A percentile compares a stretch with the other conserved stretches of the same genome.
phyloP scores from a whole-genome alignment of 1,140 invertebrate species.

The Caligus rogercresseyi region DNA sequence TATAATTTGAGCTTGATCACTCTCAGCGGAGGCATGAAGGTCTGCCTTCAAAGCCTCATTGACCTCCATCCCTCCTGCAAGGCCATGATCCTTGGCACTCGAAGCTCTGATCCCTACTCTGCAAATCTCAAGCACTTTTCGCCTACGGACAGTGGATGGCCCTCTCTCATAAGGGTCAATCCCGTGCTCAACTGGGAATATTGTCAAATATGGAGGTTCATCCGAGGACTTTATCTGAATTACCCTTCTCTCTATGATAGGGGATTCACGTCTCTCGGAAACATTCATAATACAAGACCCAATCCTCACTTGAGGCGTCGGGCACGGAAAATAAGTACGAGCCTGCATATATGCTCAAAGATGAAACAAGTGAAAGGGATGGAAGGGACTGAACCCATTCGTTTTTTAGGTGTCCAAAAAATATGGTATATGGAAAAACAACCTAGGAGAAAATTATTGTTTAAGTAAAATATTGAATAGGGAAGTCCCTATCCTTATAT shows the following conservation, averaged over 20 bases:
- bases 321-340: slow-evolving; percentile 16
- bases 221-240: slow-evolving; percentile 51
- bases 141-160: slow-evolving; percentile 64
- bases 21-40: slow-evolving; percentile 50
- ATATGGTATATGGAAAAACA: too few relatives aligned
- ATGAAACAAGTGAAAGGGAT: slow-evolving; percentile 22
- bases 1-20: slow-evolving; percentile 53
- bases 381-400: slow-evolving; percentile 23
- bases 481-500: too few relatives aligned
- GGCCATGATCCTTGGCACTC: slow-evolving; percentile 69
- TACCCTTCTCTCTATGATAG: slow-evolving; percentile 74
- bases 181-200: slow-evolving; percentile 80
- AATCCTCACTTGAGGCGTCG: slow-evolving; percentile 3
- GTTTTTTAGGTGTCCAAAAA: too few relatives aligned
- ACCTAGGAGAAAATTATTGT: too few relatives aligned
- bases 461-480: too few relatives aligned
- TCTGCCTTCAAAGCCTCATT: slow-evolving; percentile 42
- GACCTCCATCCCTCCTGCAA: slow-evolving; percentile 45
- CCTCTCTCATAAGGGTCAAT: slow-evolving; percentile 61
- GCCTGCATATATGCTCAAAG: slow-evolving; percentile 23
- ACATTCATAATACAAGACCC: slow-evolving; percentile 1
- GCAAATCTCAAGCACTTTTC: slow-evolving; percentile 20
- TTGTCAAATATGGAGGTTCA: slow-evolving; percentile 68
- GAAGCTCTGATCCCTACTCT: slow-evolving; percentile 62
- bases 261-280: slow-evolving; percentile 30